Conservation (phyloP, 2,888 invertebrate species). For the Osedax frankpressi region DNA sequence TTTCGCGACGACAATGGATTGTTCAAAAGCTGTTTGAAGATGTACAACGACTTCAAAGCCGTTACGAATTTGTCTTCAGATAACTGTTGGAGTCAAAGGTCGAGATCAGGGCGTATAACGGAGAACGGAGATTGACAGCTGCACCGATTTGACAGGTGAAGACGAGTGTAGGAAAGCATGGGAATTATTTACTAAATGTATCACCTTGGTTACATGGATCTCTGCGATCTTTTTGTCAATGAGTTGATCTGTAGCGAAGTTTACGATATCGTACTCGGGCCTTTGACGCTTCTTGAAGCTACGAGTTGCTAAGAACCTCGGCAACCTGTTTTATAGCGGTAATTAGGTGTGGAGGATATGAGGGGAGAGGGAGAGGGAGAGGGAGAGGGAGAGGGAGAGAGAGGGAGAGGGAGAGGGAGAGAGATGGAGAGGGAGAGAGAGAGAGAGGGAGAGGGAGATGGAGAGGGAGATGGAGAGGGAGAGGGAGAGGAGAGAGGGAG, state of each 20-base stretch:
- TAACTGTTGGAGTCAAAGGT: too few relatives aligned
- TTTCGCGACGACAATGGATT: neutral
- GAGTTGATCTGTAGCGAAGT: neutral
- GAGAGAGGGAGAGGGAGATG: neutral
- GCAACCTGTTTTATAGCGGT: neutral
- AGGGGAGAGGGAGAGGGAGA: neutral
- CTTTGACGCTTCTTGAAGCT: neutral
- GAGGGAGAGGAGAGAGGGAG: too few relatives aligned
- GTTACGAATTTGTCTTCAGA: neutral
- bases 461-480: neutral
- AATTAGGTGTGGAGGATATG: neutral
- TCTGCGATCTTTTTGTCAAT: neutral
- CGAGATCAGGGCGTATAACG: too few relatives aligned
- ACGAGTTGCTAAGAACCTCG: neutral
- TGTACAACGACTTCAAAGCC: neutral
- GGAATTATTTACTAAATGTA: too few relatives aligned
- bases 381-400: neutral
- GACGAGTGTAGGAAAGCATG: too few relatives aligned
- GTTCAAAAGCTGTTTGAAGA: neutral
- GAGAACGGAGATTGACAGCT: too few relatives aligned
- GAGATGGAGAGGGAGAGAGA: neutral
- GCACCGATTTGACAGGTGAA: too few relatives aligned
- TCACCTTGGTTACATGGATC: neutral
- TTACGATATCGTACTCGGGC: neutral
- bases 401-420: neutral